Conservation (phyloP, 2,113 vertebrate species). For the Platysteira castanea region DNA sequence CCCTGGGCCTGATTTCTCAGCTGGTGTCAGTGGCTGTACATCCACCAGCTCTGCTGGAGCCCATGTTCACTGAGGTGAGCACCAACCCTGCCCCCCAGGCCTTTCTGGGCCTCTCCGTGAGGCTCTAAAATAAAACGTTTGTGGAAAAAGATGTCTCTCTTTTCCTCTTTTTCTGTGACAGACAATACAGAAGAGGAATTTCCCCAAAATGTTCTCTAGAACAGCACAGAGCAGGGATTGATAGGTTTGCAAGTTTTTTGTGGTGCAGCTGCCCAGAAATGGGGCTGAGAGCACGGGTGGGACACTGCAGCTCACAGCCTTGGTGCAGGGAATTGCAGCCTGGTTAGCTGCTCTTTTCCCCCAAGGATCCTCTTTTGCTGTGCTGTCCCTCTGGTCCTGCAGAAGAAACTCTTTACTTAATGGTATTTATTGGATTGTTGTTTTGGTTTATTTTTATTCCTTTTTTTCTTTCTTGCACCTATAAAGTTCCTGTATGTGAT, state of each 20-base stretch:
- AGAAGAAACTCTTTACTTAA: not conserved
- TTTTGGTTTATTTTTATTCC: not conserved
- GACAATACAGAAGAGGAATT: not conserved
- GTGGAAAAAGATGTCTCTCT: not conserved
- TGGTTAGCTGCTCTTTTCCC: not conserved
- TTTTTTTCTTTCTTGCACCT: not conserved
- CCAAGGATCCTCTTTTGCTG: not conserved
- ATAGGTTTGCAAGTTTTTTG: not conserved
- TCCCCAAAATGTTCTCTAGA: not conserved
- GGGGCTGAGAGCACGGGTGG: not conserved
- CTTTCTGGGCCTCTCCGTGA: not conserved
- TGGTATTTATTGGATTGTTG: not conserved
- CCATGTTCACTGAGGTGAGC: accelerated
- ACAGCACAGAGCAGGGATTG: not conserved
- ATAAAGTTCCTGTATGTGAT: not conserved
- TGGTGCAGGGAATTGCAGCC: not conserved
- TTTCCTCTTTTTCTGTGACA: not conserved
- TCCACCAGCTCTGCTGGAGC: not conserved
- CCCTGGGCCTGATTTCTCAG: not conserved
- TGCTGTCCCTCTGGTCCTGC: not conserved
- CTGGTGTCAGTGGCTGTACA: not conserved
- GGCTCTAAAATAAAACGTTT: not conserved
- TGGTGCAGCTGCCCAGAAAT: not conserved
- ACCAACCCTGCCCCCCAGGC: not conserved
- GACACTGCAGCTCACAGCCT: not conserved